Evolutionary conservation across 2,797 vertebrate species (phyloP), one percentile per base, ranked within the genome.

Genomic region (Anniella stebbinsi): DNA sequence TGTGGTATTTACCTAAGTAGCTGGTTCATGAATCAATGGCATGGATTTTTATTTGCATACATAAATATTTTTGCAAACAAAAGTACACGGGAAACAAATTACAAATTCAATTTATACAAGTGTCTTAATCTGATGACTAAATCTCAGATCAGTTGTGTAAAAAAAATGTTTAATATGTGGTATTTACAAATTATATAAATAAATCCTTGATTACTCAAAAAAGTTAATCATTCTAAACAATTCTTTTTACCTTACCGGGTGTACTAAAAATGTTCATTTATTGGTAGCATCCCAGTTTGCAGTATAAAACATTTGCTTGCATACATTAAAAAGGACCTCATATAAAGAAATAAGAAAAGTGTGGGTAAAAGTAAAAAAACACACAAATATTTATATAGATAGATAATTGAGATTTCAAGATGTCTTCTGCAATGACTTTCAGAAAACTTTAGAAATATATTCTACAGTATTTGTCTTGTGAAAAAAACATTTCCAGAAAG

Each of bases 161-260:
- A 96, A 92, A 96, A 96, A 96, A 89, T 63, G 95, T 91, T 96
- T 94, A 94, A 95, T 94, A 95, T 96, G 95, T 87, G 93, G 93
- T 97, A 97, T 97, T 97, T 97, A 97, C 97, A 97, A 96, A 96
- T 95, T 92, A 95, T 96, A 97, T 97, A 97, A 97, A 97, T 97
- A 97, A 97, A 94, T 93, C 89, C 76, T 92, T 95, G 92, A 92
- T 93, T 92, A 95, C 90, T 94, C 93, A 87, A 93, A 94, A 95
- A 84, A 80, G 92, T 96, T 97, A 96, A 96, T 91, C 91, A 89
- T 88, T 92, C 82, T 90, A 94, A 88, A 60, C 80, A 96, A 92
- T 95, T 93, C 94, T 93, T 95, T 94, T 95, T 93, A 94, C 91
- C 90, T 96, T 96, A 91, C 92, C 92, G 93, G 11, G 89, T 94